These are phyloP conservation scores for Reticulitermes speratus DNA, from an alignment of 1,140 invertebrate species.

Conservation along the genomic window DNA sequence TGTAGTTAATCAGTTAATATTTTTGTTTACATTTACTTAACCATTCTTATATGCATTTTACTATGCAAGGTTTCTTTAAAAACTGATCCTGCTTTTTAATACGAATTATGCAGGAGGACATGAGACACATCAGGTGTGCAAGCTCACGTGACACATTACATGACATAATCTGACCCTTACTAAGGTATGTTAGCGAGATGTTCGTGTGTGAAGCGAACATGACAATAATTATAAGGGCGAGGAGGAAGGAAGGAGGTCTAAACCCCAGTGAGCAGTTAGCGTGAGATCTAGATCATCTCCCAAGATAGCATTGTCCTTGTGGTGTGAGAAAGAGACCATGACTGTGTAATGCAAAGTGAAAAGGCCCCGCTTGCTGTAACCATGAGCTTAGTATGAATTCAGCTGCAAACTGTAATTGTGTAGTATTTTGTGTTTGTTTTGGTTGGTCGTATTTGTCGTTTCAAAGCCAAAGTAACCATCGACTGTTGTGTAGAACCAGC, in stretches of 20 bases:
- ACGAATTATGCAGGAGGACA: no score
- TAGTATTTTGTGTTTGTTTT: neutral
- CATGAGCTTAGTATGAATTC: neutral
- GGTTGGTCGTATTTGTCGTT: neutral
- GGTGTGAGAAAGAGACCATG: neutral
- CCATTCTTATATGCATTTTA: no score
- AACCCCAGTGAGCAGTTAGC: neutral
- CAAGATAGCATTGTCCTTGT: neutral
- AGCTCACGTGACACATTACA: no score
- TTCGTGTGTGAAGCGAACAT: neutral
- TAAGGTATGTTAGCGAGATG: no score
- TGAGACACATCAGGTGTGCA: no score
- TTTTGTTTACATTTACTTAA: no score
- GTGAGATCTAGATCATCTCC: slow-evolving; percentile 15
- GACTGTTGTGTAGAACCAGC: neutral
- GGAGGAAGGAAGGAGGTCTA: neutral
- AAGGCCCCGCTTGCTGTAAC: neutral
- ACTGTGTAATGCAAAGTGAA: neutral
- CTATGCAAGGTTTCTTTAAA: no score
- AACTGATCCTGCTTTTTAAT: no score
- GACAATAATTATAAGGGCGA: neutral
- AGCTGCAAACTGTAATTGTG: neutral
- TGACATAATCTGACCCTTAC: no score
- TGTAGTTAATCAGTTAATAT: no score
- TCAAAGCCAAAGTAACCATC: neutral